Percentiles rank a stretch among this genome's conserved stretches.
These are phyloP conservation scores for Vanessa atalanta DNA, from an alignment of 1,140 invertebrate genomes.

Conservation along the genomic window DNA sequence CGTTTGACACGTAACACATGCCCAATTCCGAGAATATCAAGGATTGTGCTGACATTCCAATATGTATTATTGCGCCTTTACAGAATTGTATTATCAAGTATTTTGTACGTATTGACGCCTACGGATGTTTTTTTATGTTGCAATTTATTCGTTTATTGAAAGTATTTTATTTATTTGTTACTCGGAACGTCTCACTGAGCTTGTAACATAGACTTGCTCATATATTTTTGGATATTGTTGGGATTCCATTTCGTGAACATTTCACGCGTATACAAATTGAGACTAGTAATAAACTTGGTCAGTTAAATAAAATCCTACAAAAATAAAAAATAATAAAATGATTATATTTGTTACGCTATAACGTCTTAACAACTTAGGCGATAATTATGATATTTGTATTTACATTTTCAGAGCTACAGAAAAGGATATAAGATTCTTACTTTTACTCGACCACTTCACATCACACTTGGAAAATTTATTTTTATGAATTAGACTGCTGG, in stretches of 20 bases:
- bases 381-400: no score
- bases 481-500: no score
- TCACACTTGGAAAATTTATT: no score
- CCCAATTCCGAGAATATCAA: constrained; percentile 28
- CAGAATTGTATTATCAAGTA: constrained; percentile 51
- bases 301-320: no score
- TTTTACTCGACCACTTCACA: no score
- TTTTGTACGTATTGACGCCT: constrained; percentile 43
- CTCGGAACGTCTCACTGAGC: constrained; percentile 28
- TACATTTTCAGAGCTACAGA: no score
- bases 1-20: neutral
- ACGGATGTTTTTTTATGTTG: constrained; percentile 51
- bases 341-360: no score
- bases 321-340: no score
- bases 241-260: constrained; percentile 35
- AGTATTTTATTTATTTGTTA: constrained; percentile 48
- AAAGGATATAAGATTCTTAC: no score
- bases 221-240: constrained; percentile 39
- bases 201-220: constrained; percentile 33
- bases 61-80: constrained; percentile 49
- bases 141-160: constrained; percentile 52
- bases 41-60: constrained; percentile 47
- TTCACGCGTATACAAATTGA: constrained; percentile 26
- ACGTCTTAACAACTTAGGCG: no score
- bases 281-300: neutral